Base-by-base conservation (phyloP, 2,888 invertebrate species). In the Phasia obesa region DNA sequence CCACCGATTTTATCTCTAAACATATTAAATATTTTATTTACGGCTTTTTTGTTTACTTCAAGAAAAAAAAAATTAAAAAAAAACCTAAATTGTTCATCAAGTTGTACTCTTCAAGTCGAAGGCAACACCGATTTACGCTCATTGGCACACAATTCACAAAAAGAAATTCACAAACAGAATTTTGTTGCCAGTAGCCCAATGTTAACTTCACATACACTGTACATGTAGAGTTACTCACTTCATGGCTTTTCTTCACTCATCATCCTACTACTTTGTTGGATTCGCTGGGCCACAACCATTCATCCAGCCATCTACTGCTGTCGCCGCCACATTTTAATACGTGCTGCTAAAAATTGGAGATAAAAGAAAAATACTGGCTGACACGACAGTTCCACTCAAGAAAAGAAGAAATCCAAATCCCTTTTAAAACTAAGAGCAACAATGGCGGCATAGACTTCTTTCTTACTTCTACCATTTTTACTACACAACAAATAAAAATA, bases 381-480 rank as follows among this genome's bases (percentile, higher is more conserved):
- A 23, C 62, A 81, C 73, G 44, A 44, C 67, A 81, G 73, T 65
- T 71, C 67, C 55, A 67, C 49, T 47, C 27, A 42, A 3, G 11
- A 3, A 13, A 42, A 42, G 21, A n/a, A 13, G 15, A 44, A 65
- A 60, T 21, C 44, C 57, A 69, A 60, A 53, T 55, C 19, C 55
- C 74, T 62, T 62, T 27, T 19, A 57, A 38, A 76, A 60, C 31
- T 49, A 62, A 31, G 51, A 60, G 53, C 38, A 76, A 53, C 60
- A 82, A 79, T 71, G 79, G 75, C 71, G 67, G 19, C 55, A 62
- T 71, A 71, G 23, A 55, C 19, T 75, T 71, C 70, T 31, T n/a
- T 55, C 19, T 75, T 71, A 70, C 31, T n/a, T 55, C 42, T 57
- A 13, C 21, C 31, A 7, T 21, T 27, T 17, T n/a, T n/a, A n/a